Base-by-base conservation (phyloP, 2,113 vertebrate species). In the Tympanuchus pallidicinctus region DNA sequence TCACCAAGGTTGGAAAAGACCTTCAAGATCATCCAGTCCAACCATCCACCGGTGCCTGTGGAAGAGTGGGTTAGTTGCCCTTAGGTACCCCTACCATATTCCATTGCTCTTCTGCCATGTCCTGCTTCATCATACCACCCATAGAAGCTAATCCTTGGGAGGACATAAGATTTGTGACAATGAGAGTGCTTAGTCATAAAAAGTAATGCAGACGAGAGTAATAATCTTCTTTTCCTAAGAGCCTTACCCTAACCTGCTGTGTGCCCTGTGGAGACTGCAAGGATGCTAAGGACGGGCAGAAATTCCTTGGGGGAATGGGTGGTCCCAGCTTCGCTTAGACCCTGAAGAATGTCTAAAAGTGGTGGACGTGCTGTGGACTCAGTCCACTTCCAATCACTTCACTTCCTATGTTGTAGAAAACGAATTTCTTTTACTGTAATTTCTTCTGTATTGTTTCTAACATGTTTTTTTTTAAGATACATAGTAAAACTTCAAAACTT, bases 11-110 rank as follows among this genome's bases (percentile, higher is more conserved):
- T 43, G 42, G 42, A 43, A 43, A 42, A 42, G 42, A 42, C 10
- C 14, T 42, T 42, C 42, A 42, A 43, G 42, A 16, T 43, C 42
- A 43, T 43, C 15, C 15, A 43, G 42, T 43, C 42, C 42, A 43
- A 43, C 42, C 42, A 43, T 43, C 15, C 6, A 1, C 17, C 24
- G 27, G 17, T 1, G 2, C 1, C 1, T 0, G 0, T 43, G 48
- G 47, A 57, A 65, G 60, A 17, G 48, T 12, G 10, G 24, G 56
- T 65, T 0, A 0, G 5, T 40, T 89, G 27, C 42, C 38, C 43
- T 65, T 3, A 4, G 16, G 30, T 61, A 47, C 18, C 6, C 30
- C 16, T 54, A 0, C 45, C 7, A 2, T 64, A 2, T 0, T 36
- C 20, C 8, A 27, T 85, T 2, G 0, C 6, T 77, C 32, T 85